Conservation (phyloP, 2,113 vertebrate species). For the Chloroceryle aenea region DNA sequence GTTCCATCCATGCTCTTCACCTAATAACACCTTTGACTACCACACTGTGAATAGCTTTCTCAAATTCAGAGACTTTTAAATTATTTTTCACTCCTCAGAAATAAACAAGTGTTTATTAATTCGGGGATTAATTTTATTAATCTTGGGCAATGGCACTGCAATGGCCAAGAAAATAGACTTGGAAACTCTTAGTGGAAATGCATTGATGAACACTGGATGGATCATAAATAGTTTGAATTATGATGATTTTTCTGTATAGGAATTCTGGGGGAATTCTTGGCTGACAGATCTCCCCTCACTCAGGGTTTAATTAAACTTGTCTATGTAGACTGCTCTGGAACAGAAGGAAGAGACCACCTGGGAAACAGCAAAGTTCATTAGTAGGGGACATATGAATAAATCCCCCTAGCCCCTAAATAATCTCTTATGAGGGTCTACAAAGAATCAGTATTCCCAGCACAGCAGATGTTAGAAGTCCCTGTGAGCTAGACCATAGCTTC, state of each 20-base stretch:
- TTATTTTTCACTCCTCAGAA: not conserved
- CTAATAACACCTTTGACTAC: not conserved
- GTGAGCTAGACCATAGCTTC: not conserved
- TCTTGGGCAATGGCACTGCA: not conserved
- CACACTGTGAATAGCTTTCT: not conserved
- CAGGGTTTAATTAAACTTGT: not conserved
- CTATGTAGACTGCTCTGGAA: not conserved
- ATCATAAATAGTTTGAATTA: not conserved
- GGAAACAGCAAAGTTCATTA: not conserved
- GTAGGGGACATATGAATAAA: not conserved
- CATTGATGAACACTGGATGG: not conserved
- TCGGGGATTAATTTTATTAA: not conserved
- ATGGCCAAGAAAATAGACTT: not conserved
- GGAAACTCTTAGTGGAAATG: not conserved
- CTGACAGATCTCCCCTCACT: not conserved
- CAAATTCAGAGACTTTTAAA: not conserved
- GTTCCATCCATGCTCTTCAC: not conserved
- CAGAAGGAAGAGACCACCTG: fast-evolving
- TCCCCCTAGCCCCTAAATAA: not conserved
- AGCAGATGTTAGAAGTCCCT: not conserved
- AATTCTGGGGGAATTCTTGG: not conserved
- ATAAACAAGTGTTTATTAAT: not conserved
- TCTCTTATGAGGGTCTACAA: not conserved
- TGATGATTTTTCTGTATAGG: fast-evolving
- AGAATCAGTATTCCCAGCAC: not conserved